A percentile compares a stretch with the other conserved stretches of the same genome.
Evolutionary conservation across 1,140 invertebrate genomes (phyloP).

Genomic region (Achatina immaculata): DNA sequence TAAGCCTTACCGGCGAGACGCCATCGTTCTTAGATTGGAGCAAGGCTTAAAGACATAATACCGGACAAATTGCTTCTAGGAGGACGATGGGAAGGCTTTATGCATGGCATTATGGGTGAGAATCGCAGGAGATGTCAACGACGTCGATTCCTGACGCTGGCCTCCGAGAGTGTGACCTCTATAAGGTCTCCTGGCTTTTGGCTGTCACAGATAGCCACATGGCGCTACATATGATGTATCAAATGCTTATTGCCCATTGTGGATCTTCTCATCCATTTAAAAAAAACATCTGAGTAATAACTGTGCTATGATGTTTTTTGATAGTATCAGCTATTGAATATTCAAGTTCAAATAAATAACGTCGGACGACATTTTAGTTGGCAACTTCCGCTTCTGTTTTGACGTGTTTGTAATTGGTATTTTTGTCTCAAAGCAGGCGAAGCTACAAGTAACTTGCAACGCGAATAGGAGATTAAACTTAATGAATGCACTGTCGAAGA

Average conservation of each 20-base stretch:
- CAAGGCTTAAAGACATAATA: conserved; percentile 45
- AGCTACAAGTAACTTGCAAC: no score
- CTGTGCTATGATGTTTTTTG: neutral
- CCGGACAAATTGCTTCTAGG: conserved; percentile 51
- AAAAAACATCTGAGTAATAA: neutral
- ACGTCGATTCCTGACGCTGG: neutral
- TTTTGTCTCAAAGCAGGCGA: no score
- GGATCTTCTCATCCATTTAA: neutral
- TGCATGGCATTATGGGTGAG: conserved; percentile 24
- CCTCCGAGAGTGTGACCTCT: neutral
- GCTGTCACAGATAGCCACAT: conserved; percentile 18
- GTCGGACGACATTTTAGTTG: no score
- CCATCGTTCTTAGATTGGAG: conserved; percentile 37
- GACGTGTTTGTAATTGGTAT: no score
- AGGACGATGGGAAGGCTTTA: conserved; percentile 9
- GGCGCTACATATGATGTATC: neutral
- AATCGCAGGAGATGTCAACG: conserved; percentile 20
- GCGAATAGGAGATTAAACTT: no score
- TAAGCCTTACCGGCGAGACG: conserved; percentile 26
- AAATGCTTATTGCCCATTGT: neutral
- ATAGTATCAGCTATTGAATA: conserved; percentile 20
- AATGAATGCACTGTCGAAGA: no score
- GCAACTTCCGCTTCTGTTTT: no score
- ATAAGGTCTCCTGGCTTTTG: neutral
- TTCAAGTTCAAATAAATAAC: no score